Percentiles rank a stretch among this genome's conserved stretches.
phyloP scores from a whole-genome alignment of 2,113 vertebrate species.

The Daubentonia madagascariensis region DNA sequence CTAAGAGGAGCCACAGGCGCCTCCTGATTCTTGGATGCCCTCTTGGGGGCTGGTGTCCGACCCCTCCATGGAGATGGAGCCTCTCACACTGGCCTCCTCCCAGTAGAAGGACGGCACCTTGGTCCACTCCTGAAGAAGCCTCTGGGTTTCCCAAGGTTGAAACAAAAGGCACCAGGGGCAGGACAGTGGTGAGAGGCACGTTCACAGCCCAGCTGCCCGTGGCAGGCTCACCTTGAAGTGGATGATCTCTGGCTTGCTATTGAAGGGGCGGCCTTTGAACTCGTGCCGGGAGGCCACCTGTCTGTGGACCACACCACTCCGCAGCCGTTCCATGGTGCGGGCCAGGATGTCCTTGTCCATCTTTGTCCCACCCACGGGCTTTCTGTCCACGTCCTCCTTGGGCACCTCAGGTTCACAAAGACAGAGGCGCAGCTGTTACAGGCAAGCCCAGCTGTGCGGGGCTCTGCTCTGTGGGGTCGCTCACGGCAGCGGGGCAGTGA shows the following conservation, averaged over 20 bases:
- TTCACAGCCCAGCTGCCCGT: accelerated
- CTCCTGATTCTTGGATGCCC: no score
- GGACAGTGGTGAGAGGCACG: background rate
- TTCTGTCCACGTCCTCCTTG: constrained; percentile 62
- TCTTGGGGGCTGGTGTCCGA: background rate
- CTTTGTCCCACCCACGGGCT: constrained; percentile 53
- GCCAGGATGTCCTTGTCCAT: constrained; percentile 74
- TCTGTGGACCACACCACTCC: constrained; percentile 63
- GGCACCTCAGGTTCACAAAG: constrained; percentile 63
- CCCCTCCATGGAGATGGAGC: accelerated
- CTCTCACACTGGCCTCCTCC: background rate
- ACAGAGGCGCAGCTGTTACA: background rate
- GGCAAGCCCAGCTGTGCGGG: accelerated
- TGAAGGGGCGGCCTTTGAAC: constrained; percentile 85
- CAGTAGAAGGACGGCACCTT: background rate
- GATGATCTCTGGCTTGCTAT: constrained; percentile 90
- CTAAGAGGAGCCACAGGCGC: background rate
- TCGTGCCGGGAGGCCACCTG: constrained; percentile 78
- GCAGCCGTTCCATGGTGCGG: constrained; percentile 42
- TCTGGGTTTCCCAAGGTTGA: background rate
- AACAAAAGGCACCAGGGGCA: accelerated
- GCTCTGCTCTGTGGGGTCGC: accelerated
- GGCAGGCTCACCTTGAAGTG: constrained; percentile 89
- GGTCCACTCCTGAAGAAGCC: background rate
- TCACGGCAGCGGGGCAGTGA: background rate